phyloP scores from a whole-genome alignment of 2,888 invertebrate species.

The Cecidostiba fungosa region DNA sequence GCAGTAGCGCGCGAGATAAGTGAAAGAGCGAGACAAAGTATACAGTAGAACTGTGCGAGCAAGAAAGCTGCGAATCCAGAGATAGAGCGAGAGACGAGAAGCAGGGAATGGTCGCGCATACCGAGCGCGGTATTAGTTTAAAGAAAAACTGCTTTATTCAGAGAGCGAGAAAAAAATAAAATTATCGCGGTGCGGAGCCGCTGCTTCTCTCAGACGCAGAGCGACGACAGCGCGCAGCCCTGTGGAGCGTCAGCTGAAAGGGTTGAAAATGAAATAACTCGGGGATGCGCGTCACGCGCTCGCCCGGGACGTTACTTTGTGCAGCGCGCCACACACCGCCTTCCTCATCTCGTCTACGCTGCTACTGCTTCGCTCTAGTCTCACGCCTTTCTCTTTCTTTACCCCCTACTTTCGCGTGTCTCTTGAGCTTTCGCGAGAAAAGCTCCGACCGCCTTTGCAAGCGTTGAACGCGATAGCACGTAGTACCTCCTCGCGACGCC shows the following conservation, averaged over 20 bases:
- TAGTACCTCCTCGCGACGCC: conserved; percentile 15
- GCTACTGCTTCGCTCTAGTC: conserved; percentile 16
- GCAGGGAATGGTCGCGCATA: conserved; percentile 63
- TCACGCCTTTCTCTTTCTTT: conserved; percentile 8
- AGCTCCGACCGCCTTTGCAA: neutral
- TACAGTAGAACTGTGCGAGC: too few relatives aligned
- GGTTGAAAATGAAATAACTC: conserved; percentile 76
- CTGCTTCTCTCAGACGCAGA: neutral
- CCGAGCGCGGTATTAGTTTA: conserved; percentile 66
- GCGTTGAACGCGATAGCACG: neutral
- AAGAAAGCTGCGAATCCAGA: neutral
- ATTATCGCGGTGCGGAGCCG: conserved; percentile 51
- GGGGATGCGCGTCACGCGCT: conserved; percentile 74
- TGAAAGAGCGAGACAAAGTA: conserved; percentile 26
- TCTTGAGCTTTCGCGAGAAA: conserved; percentile 12
- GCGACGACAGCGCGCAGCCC: conserved; percentile 51
- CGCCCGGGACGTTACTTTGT: conserved; percentile 15
- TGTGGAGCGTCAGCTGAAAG: conserved; percentile 66
- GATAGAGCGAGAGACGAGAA: neutral
- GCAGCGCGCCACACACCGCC: neutral
- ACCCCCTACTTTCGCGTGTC: conserved; percentile 8
- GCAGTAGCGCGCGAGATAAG: too few relatives aligned
- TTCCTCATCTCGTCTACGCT: neutral
- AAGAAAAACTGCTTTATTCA: conserved; percentile 71
- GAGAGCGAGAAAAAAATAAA: conserved; percentile 68